Evolutionary conservation across 2,888 invertebrate species (phyloP).

Genomic region (Aromia moschata): DNA sequence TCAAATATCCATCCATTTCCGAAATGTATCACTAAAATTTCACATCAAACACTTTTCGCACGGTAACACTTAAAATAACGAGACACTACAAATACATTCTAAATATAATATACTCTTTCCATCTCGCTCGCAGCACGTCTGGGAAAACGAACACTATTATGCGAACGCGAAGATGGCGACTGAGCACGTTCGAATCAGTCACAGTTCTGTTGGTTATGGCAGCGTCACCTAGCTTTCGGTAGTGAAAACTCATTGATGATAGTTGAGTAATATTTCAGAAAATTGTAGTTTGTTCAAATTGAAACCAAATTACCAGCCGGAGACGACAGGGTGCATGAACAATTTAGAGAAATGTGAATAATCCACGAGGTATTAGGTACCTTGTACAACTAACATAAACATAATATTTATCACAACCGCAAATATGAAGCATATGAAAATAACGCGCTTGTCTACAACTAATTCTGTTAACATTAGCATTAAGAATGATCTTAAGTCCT

Average conservation of each 20-base stretch:
- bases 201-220: no score
- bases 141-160: constrained; percentile 44
- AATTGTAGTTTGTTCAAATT: no score
- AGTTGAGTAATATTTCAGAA: background rate
- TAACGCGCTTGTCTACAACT: no score
- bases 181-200: constrained; percentile 32
- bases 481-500: no score
- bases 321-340: no score
- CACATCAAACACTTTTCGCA: constrained; percentile 52
- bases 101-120: constrained; percentile 56
- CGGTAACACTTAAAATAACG: constrained; percentile 52
- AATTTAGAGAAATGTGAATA: no score
- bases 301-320: no score
- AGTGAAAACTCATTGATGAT: background rate
- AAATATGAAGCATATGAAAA: no score
- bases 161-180: constrained; percentile 48
- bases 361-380: no score
- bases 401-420: no score
- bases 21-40: constrained; percentile 46
- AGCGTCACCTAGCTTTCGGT: background rate
- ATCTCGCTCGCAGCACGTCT: constrained; percentile 53
- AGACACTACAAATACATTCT: constrained; percentile 54
- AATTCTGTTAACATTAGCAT: no score
- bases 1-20: constrained; percentile 50
- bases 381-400: no score